A percentile compares a stretch with the other conserved stretches of the same genome.
phyloP scores from a whole-genome alignment of 53 echinoderm and acorn worm species.

The Hippasteria phrygiana region DNA sequence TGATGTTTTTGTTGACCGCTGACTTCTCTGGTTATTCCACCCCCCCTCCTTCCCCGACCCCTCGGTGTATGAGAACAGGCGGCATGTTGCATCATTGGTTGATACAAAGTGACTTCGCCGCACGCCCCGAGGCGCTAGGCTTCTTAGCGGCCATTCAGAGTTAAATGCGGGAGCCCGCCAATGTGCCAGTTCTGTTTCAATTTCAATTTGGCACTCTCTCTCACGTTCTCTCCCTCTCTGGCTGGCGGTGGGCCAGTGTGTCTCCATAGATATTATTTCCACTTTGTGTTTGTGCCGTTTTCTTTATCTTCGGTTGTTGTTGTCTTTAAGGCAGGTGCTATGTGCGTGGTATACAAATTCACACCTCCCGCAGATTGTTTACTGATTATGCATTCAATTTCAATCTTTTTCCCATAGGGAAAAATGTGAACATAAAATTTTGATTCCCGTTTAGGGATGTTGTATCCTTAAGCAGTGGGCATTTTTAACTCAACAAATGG shows the following conservation, averaged over 20 bases:
- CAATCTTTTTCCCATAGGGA: neutral
- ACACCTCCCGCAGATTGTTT: too few relatives aligned
- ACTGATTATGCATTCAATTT: neutral
- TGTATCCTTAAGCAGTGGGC: too few relatives aligned
- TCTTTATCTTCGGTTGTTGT: slow-evolving; percentile 25
- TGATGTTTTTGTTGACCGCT: neutral
- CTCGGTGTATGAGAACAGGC: slow-evolving; percentile 27
- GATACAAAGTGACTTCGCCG: slow-evolving; percentile 66
- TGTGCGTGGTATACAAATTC: neutral
- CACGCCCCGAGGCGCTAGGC: slow-evolving; percentile 36
- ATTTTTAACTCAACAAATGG: too few relatives aligned
- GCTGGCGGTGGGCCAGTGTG: neutral
- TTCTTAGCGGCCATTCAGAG: slow-evolving; percentile 62
- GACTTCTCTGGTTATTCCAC: slow-evolving; percentile 1
- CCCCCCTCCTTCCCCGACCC: slow-evolving; percentile 2
- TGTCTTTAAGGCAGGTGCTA: slow-evolving; percentile 2
- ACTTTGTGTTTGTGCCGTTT: neutral
- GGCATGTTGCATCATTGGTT: slow-evolving; percentile 62
- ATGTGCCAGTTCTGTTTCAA: slow-evolving; percentile 68
- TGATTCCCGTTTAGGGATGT: too few relatives aligned
- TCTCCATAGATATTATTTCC: slow-evolving; percentile 8
- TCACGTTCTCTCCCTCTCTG: neutral
- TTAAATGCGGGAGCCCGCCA: slow-evolving; percentile 63
- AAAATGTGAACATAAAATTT: too few relatives aligned
- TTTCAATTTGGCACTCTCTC: slow-evolving; percentile 64